Percentiles rank a stretch among this genome's conserved stretches.
Conservation (phyloP, 2,113 vertebrate genomes). For the Pycnonotus jocosus region DNA sequence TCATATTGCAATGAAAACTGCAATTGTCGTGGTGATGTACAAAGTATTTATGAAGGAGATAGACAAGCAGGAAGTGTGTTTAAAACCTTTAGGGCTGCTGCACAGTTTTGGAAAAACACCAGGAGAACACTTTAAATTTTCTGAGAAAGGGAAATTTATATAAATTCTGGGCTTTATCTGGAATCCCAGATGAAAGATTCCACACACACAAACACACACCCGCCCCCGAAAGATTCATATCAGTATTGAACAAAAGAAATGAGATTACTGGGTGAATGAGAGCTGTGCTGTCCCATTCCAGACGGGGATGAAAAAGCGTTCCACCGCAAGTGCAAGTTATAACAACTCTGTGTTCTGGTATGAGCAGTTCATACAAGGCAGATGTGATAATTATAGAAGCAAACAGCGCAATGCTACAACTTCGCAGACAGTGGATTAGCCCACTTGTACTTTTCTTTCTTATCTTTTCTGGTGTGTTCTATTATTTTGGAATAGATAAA, state of each 20-base stretch:
- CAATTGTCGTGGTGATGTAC: neutral
- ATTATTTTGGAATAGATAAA: neutral
- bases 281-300: neutral
- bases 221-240: neutral
- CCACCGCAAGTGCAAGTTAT: rapidly evolving
- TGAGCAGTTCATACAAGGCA: neutral
- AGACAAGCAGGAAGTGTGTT: neutral
- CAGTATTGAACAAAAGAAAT: neutral
- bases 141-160: neutral
- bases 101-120: neutral
- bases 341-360: neutral
- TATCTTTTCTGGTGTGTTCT: neutral
- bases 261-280: neutral
- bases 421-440: neutral
- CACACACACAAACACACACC: no score
- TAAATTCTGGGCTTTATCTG: neutral
- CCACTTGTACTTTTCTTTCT: neutral
- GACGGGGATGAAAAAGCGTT: no score
- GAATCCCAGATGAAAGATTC: neutral
- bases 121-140: neutral
- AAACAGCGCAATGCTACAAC: neutral
- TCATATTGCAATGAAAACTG: neutral
- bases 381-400: neutral
- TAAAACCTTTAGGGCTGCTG: neutral
- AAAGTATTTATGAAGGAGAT: neutral